These are phyloP conservation scores for Dicycla oo DNA, from an alignment of 2,888 invertebrate genomes.

Conservation along the genomic window DNA sequence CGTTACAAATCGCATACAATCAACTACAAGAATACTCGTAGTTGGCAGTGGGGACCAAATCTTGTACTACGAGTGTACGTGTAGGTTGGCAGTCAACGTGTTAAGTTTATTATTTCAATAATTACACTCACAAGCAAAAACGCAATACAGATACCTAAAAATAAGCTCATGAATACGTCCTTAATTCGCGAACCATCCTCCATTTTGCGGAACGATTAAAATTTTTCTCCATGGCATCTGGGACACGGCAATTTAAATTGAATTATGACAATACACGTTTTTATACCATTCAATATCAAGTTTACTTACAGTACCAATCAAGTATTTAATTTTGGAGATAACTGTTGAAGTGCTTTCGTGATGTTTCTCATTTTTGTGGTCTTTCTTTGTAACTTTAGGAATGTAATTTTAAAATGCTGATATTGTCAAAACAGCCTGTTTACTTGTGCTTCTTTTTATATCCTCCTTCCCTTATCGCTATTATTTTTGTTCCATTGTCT, in stretches of 20 bases:
- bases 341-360: conserved; percentile 8
- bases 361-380: conserved; percentile 9
- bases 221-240: conserved; percentile 28
- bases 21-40: too few relatives aligned
- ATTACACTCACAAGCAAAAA: neutral
- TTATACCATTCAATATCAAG: conserved; percentile 35
- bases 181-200: conserved; percentile 19
- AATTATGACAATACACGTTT: conserved; percentile 50
- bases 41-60: too few relatives aligned
- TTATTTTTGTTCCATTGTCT: neutral
- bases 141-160: neutral
- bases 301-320: conserved; percentile 13
- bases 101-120: neutral
- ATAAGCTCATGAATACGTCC: conserved; percentile 3
- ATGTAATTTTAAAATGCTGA: neutral
- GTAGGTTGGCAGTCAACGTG: too few relatives aligned
- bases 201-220: conserved; percentile 34
- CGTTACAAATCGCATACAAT: too few relatives aligned
- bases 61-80: too few relatives aligned
- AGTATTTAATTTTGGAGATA: conserved; percentile 36
- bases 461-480: too few relatives aligned
- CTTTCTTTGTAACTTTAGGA: neutral
- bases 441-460: neutral
- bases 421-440: neutral
- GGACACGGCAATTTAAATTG: conserved; percentile 48